Evolutionary conservation across 2,888 invertebrate species (phyloP), one percentile per base, ranked within the genome.

Genomic region (Athalia rosae): DNA sequence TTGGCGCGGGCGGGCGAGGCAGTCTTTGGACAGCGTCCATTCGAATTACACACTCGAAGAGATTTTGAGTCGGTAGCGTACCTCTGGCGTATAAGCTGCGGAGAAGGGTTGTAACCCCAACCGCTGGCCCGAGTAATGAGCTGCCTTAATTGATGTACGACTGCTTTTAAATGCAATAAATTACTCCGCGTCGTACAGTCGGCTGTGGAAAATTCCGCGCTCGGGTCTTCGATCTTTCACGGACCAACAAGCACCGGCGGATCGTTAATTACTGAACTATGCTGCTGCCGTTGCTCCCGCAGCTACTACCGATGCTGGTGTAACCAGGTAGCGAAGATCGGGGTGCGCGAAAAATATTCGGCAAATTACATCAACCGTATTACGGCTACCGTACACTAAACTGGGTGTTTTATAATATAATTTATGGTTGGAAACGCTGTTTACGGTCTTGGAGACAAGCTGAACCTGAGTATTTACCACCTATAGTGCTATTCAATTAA

Each of bases 151-250:
- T 77, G 77, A 77, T 66, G 77, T 77, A 77, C 77, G 77, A 77
- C 77, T 77, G 77, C 77, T 77, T 77, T 77, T 77, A 77, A 77
- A 77, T 77, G 77, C 77, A 77, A 77, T 77, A 77, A 77, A 77
- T 77, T 66, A 77, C 76, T 76, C 53, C 45, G 76, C 76, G 76
- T 61, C 76, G 76, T 61, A 76, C 62, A 76, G 50, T 61, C 62
- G 76, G 62, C 71, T 71, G 71, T 71, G 71, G 71, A 71, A 71
- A 71, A 71, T 71, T 71, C 71, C 71, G 71, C 71, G 15, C 71
- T 45, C 9, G 58, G 71, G 71, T 71, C 58, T 71, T 71, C 71
- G 71, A 71, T 71, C 71, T 71, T 71, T 71, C 71, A 71, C 71
- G 71, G 71, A 71, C 71, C 56, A 71, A 58, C 71, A 13, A 71